phyloP scores from a whole-genome alignment of 2,113 vertebrate species.

The Nerophis ophidion region DNA sequence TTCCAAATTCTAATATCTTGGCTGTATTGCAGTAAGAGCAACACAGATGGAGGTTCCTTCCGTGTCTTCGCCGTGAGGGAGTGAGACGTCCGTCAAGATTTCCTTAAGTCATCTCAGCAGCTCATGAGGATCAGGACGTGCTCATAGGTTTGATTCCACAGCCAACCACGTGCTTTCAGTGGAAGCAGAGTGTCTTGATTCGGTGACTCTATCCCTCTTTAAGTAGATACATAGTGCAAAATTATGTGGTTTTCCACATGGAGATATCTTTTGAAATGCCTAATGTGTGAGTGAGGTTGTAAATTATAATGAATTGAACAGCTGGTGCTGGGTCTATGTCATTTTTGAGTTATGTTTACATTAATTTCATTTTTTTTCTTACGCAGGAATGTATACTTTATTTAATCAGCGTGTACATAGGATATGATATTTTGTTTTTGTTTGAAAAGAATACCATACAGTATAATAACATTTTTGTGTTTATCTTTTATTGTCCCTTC shows the following conservation, averaged over 20 bases:
- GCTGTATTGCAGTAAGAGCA: conserved; percentile 66
- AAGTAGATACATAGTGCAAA: conserved; percentile 10
- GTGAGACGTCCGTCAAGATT: conserved; percentile 44
- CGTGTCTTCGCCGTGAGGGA: conserved; percentile 67
- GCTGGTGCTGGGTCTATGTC: conserved; percentile 63
- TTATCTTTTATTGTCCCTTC: conserved; percentile 22
- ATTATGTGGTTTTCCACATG: background rate
- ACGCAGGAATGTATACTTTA: conserved; percentile 72
- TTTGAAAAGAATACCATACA: conserved; percentile 37
- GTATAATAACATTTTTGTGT: conserved; percentile 24
- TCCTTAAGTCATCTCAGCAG: conserved; percentile 40
- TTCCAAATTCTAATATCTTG: background rate
- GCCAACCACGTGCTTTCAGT: conserved; percentile 26
- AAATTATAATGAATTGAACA: conserved; percentile 54
- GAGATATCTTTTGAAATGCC: conserved; percentile 27
- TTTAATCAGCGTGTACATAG: conserved; percentile 73
- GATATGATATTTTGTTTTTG: conserved; percentile 48
- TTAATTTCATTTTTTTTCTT: conserved; percentile 52
- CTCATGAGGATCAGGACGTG: conserved; percentile 37
- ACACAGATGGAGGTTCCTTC: conserved; percentile 68
- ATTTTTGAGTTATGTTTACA: conserved; percentile 54
- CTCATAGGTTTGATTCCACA: conserved; percentile 35
- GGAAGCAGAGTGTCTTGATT: conserved; percentile 17
- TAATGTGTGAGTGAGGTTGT: conserved; percentile 51
- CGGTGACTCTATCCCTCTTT: conserved; percentile 15